Base-by-base conservation (phyloP, 2,113 vertebrate species). In the Herpetotheres cachinnans region DNA sequence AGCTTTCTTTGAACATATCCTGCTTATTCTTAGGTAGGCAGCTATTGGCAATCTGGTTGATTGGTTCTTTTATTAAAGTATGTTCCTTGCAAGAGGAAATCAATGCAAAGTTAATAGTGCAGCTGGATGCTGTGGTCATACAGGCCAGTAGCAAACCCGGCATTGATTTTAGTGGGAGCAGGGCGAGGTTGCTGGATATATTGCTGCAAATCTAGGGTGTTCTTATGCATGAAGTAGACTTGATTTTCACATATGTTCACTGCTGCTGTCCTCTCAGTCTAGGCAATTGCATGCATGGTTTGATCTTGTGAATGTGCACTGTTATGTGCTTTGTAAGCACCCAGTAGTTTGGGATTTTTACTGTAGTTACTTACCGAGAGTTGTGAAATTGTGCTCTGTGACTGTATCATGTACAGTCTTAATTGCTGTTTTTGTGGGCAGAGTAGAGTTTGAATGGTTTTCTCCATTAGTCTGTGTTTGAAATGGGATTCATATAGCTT, bases 1-100 rank as follows among this genome's bases (percentile, higher is more conserved):
- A 81, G 90, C 95, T 95, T 91, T 84, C 80, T 96, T 85, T 83
- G 93, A 95, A 40, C 65, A 67, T 82, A 95, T 79, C 89, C 90
- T 94, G 58, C 82, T 91, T 93, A 76, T 96, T 92, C 78, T 82
- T 93, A 95, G 96, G 97, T 97, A 89, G 94, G 86, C 96, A 74
- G 36, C 38, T 78, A 36, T 32, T 69, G 81, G 91, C 44, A 36
- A 4, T 49, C 67, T 93, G 44, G 17, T 67, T 61, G 59, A 58
- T 69, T 73, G 58, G 47, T n/a, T 71, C 50, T 82, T 91, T 84
- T 52, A 38, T 54, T 74, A 46, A 92, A 91, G 56, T 36, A 11
- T 3, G 9, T 44, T 86, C 10, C 40, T 67, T 85, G 62, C 44
- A 80, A 70, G 81, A 92, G 77, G 78, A 82, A 95, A 66, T 65